Evolutionary conservation across 2,888 invertebrate species (phyloP).

Genomic region (Pilophorus perplexus): DNA sequence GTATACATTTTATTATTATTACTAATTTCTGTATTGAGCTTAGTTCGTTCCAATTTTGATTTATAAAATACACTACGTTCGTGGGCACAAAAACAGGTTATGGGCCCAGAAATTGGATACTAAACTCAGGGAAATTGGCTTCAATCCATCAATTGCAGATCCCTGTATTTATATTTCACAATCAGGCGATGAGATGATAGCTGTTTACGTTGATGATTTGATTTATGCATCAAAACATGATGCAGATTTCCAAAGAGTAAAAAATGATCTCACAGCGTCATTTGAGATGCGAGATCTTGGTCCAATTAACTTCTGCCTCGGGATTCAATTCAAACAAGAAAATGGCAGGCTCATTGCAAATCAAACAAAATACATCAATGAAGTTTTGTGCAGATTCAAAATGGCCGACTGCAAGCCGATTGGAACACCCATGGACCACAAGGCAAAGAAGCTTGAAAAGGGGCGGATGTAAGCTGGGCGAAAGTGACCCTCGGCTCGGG

Average conservation of each 20-base stretch:
- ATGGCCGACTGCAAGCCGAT: slow-evolving; percentile 27
- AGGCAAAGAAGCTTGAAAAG: background rate
- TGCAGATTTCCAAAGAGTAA: slow-evolving; percentile 1
- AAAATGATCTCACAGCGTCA: background rate
- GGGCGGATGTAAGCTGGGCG: too few species aligned
- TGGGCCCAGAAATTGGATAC: too few species aligned
- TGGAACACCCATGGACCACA: slow-evolving; percentile 2
- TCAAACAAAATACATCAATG: slow-evolving; percentile 20
- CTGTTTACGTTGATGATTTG: slow-evolving; percentile 25
- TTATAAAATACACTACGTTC: too few species aligned
- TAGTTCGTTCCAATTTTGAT: too few species aligned
- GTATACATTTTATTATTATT: too few species aligned
- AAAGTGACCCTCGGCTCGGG: too few species aligned
- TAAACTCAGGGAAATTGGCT: slow-evolving; percentile 6
- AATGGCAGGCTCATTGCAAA: background rate
- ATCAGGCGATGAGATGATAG: slow-evolving; percentile 2
- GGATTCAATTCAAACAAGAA: slow-evolving; percentile 28
- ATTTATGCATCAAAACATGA: too few species aligned
- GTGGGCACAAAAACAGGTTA: too few species aligned
- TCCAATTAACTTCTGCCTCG: slow-evolving; percentile 11
- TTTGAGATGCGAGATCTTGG: slow-evolving; percentile 10
- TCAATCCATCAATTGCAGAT: slow-evolving; percentile 17
- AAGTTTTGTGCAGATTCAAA: slow-evolving; percentile 1
- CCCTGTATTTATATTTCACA: slow-evolving; percentile 6
- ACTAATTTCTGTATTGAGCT: too few species aligned